Percentiles rank a stretch among this genome's conserved stretches.
phyloP scores from a whole-genome alignment of 2,797 vertebrate species.

The Nothura maculosa region DNA sequence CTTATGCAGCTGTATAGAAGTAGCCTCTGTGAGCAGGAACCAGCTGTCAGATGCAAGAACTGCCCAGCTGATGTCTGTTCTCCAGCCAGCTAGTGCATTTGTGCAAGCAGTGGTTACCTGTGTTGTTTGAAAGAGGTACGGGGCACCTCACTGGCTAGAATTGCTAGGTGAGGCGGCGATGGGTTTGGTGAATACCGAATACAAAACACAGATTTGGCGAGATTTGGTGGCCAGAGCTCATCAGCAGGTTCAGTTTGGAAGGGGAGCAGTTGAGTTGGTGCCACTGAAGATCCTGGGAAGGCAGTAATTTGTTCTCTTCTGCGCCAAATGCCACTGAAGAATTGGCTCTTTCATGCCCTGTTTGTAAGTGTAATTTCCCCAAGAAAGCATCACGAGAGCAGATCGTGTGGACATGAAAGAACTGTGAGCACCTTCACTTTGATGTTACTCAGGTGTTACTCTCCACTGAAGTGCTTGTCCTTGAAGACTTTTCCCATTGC shows the following conservation, averaged over 20 bases:
- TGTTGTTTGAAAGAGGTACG: background rate
- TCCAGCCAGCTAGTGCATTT: background rate
- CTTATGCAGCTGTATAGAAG: background rate
- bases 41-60: background rate
- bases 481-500: background rate
- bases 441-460: background rate
- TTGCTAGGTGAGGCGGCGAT: background rate
- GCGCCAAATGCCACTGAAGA: background rate
- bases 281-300: background rate
- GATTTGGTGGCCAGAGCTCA: background rate
- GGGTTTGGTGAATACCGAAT: background rate
- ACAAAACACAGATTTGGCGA: no score
- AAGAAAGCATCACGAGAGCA: background rate
- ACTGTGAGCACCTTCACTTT: background rate
- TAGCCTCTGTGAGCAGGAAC: background rate
- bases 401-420: background rate
- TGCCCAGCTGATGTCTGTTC: background rate
- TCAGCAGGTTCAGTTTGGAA: background rate
- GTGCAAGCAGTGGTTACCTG: background rate
- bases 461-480: background rate
- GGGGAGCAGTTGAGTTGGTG: background rate
- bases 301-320: background rate
- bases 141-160: background rate
- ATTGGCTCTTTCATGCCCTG: background rate
- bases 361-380: background rate